Conservation (phyloP, 1,140 invertebrate species). For the Pachyrhynchus sulphureomaculatus region DNA sequence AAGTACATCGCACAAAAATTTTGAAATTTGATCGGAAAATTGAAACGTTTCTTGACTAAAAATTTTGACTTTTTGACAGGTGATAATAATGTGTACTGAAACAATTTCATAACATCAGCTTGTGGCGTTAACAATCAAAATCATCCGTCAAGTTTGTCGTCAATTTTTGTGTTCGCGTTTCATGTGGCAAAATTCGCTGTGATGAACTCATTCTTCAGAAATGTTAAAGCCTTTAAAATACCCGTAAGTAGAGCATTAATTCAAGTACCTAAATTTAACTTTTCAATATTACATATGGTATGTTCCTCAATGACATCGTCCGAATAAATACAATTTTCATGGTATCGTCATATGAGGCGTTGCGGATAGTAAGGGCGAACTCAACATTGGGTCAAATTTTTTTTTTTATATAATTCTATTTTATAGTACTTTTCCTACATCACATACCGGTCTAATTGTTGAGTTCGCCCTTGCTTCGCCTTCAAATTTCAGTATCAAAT, state of each 20-base stretch:
- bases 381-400: too few species aligned
- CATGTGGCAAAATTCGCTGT: slow-evolving; percentile 35
- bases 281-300: too few species aligned
- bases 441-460: too few species aligned
- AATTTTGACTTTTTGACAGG: slow-evolving; percentile 5
- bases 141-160: slow-evolving; percentile 33
- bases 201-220: slow-evolving; percentile 36
- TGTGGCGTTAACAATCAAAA: slow-evolving; percentile 25
- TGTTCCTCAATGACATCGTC: too few species aligned
- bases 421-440: too few species aligned
- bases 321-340: too few species aligned
- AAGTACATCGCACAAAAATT: slow-evolving; percentile 33
- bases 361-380: too few species aligned
- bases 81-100: background rate
- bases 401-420: too few species aligned
- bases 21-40: slow-evolving; percentile 18
- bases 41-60: background rate
- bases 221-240: slow-evolving; percentile 26
- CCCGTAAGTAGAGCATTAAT: slow-evolving; percentile 27
- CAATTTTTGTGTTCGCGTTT: slow-evolving; percentile 27
- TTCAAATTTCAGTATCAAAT: too few species aligned
- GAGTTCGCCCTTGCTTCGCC: too few species aligned
- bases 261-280: background rate
- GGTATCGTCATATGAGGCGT: too few species aligned
- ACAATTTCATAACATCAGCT: background rate